These are phyloP conservation scores for Clusia tigrina DNA, from an alignment of 2,888 invertebrate species.

Conservation along the genomic window DNA sequence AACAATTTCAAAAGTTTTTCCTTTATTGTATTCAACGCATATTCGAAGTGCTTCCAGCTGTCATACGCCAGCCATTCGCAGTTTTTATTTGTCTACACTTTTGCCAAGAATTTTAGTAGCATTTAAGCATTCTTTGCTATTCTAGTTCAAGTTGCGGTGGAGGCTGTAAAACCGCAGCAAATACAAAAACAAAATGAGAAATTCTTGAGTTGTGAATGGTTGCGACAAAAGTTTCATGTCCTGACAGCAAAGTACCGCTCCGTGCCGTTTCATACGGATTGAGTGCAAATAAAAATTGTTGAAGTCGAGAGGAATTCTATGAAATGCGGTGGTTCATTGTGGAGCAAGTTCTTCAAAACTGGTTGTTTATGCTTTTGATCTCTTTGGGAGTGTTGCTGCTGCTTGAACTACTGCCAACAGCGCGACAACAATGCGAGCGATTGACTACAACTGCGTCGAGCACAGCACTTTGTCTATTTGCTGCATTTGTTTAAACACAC, in stretches of 20 bases:
- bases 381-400: constrained; percentile 38
- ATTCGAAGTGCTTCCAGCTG: constrained; percentile 49
- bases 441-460: constrained; percentile 3
- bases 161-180: neutral
- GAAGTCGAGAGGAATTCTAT: constrained; percentile 6
- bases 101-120: constrained; percentile 10
- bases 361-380: constrained; percentile 21
- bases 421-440: constrained; percentile 41
- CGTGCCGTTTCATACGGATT: constrained; percentile 43
- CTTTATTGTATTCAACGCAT: neutral
- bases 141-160: neutral
- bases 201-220: constrained; percentile 35
- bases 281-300: constrained; percentile 50
- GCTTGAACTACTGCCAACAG: constrained; percentile 40
- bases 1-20: neutral
- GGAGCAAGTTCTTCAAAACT: constrained; percentile 6
- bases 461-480: constrained; percentile 54
- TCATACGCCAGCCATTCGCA: constrained; percentile 46
- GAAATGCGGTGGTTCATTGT: neutral
- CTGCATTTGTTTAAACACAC: constrained; percentile 40
- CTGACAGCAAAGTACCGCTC: no score
- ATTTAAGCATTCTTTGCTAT: neutral
- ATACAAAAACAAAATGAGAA: neutral
- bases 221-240: constrained; percentile 24
- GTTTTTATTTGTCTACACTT: constrained; percentile 11